Conservation (phyloP, 2,888 invertebrate genomes). For the Drosophila cracens region DNA sequence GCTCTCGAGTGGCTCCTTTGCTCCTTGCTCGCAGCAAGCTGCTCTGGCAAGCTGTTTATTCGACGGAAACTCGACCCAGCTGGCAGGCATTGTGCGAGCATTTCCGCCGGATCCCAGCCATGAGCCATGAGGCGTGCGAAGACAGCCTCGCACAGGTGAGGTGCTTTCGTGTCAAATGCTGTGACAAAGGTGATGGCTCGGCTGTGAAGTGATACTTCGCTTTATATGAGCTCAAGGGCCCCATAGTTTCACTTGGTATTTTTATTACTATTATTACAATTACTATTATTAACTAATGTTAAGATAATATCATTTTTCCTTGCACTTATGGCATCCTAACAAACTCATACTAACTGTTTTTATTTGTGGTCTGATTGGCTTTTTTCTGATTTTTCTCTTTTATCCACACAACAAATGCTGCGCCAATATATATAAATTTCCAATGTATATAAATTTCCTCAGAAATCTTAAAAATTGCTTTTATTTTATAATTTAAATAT, state of each 20-base stretch:
- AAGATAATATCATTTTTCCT: not conserved
- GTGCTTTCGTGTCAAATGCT: constrained; percentile 60
- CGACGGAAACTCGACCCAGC: constrained; percentile 64
- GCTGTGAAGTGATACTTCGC: constrained; percentile 23
- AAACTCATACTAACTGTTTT: not conserved
- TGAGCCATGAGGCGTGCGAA: constrained; percentile 14
- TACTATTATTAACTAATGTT: not conserved
- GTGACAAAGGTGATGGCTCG: constrained; percentile 67
- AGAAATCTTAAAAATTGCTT: not conserved
- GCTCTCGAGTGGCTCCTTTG: constrained; percentile 25
- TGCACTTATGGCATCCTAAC: not conserved
- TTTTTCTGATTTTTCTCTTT: not conserved
- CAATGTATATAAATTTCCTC: no score
- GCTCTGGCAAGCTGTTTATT: constrained; percentile 28
- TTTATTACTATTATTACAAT: not conserved
- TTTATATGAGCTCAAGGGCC: constrained; percentile 38
- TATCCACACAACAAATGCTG: not conserved
- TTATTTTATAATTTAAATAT: not conserved
- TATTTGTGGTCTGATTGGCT: not conserved
- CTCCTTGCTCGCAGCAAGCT: constrained; percentile 11
- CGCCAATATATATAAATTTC: no score
- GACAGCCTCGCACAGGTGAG: constrained; percentile 6
- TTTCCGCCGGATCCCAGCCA: constrained; percentile 58
- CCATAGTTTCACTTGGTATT: constrained; percentile 56
- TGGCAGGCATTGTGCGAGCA: constrained; percentile 61